Conservation (phyloP, 2,113 vertebrate species). For the Megatriorchis doriae region DNA sequence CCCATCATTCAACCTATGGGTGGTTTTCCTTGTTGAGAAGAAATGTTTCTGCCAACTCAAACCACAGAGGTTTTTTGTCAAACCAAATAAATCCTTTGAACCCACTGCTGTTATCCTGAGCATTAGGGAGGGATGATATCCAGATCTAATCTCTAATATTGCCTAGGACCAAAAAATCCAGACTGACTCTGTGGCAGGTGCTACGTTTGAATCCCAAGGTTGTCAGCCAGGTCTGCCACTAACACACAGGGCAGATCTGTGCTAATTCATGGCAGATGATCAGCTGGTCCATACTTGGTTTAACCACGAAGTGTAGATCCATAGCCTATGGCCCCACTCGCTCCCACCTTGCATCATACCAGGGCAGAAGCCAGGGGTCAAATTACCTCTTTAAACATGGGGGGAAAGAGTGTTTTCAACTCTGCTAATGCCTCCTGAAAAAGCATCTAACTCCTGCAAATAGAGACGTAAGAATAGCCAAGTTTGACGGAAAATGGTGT, state of each 20-base stretch:
- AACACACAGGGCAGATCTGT: neutral
- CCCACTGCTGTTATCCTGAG: neutral
- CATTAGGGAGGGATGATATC: neutral
- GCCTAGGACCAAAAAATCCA: neutral
- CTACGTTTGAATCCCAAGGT: neutral
- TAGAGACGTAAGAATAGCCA: fast-evolving
- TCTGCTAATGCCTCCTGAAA: neutral
- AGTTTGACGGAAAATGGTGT: neutral
- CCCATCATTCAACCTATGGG: neutral
- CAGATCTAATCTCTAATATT: neutral
- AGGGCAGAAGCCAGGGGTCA: neutral
- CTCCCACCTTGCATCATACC: neutral
- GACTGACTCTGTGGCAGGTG: neutral
- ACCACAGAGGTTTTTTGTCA: fast-evolving
- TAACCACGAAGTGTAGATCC: neutral
- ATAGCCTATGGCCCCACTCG: fast-evolving
- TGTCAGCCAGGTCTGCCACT: neutral
- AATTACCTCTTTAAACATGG: neutral
- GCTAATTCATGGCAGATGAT: neutral
- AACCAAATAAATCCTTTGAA: neutral
- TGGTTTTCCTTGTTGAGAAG: neutral
- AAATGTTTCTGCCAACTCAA: neutral
- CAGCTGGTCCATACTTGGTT: neutral
- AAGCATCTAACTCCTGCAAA: neutral
- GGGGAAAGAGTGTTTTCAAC: neutral